Evolutionary conservation across 2,888 invertebrate genomes (phyloP), one percentile per base, ranked within the genome.

Genomic region (Hemithea aestivaria): DNA sequence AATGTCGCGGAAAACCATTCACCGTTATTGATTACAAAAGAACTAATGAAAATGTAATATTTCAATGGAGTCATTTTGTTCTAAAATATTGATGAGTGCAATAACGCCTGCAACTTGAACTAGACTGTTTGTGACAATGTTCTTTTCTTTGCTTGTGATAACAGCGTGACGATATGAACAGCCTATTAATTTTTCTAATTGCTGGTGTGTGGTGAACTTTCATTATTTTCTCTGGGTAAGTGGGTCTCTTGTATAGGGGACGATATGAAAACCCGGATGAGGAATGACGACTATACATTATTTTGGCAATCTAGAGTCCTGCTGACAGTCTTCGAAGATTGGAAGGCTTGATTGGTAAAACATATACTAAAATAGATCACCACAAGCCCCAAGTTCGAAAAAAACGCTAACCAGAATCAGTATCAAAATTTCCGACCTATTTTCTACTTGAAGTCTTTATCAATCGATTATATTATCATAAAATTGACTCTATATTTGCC

Each of bases 171-270:
- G 71, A 65, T 66, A 75, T 74, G 77, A 77, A 76, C 66, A 66
- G 62, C 59, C 58, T 77, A 78, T 77, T 80, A 75, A 80, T 58
- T 64, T 75, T 71, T 67, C 68, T 72, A 67, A 66, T 70, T 74
- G 70, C 63, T 48, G 66, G 57, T 58, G 65, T 62, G 69, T 48
- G 47, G 67, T 51, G 34, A 28, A 35, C 36, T 42, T 42, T 42
- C 41, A 26, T 33, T 20, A 76, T 67, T 70, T 60, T 53, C 47
- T 48, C 41, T 32, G 27, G 16, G 32, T 41, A 38, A 48, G 32
- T 45, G 26, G 35, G 20, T 39, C 38, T 35, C 43, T 47, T 28
- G 35, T 34, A 41, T 27, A 26, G 27, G 36, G 9, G 16, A 28
- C 22, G 25, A 35, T 21, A 16, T 30, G 30, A 48, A 46, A 44